Evolutionary conservation across 2,797 vertebrate genomes (phyloP).

Genomic region (Poeciliopsis infans): DNA sequence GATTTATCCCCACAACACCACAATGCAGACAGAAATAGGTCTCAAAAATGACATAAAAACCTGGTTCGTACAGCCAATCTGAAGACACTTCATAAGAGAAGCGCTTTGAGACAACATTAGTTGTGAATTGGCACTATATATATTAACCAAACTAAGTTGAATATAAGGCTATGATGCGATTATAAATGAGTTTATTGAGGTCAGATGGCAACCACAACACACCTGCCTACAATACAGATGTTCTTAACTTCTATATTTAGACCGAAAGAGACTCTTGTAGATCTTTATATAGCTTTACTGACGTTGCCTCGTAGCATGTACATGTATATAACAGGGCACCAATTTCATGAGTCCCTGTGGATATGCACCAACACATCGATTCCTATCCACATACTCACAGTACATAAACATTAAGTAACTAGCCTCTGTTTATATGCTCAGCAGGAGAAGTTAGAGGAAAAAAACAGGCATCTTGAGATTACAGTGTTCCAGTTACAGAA

Average conservation of each 20-base stretch:
- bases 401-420: background rate
- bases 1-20: too few relatives aligned
- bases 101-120: background rate
- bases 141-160: background rate
- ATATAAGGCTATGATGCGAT: background rate
- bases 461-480: slow-evolving; percentile 80
- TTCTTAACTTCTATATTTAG: background rate
- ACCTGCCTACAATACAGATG: background rate
- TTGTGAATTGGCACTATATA: background rate
- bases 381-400: background rate
- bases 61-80: too few relatives aligned
- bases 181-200: background rate
- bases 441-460: slow-evolving; percentile 81
- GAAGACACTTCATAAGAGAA: background rate
- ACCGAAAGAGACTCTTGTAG: background rate
- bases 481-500: slow-evolving; percentile 83
- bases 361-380: background rate
- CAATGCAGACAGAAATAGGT: too few relatives aligned
- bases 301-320: background rate
- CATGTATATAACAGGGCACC: background rate
- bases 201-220: background rate
- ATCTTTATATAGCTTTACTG: background rate
- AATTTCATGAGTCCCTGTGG: background rate
- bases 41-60: too few relatives aligned
- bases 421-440: slow-evolving; percentile 28